Evolutionary conservation across 2,888 invertebrate species (phyloP), one percentile per base, ranked within the genome.

Genomic region (Lissocephala sabroskyi): DNA sequence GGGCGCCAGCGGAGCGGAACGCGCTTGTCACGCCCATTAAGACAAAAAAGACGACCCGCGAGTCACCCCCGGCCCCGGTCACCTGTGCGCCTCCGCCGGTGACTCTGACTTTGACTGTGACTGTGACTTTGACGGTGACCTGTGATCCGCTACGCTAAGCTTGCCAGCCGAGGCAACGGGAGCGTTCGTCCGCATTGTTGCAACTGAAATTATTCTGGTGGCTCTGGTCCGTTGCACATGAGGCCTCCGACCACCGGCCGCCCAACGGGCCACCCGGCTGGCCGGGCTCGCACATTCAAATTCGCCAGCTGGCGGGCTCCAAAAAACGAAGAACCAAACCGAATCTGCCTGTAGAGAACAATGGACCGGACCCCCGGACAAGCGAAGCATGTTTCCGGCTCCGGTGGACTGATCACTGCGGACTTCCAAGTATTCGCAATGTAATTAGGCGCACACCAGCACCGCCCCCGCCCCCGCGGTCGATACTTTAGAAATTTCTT

Each of bases 1-100:
- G 47, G 68, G 62, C 56, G 65, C 56, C 79, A 76, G 60, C 79
- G 51, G 45, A 76, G 74, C 76, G 76, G 59, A 76, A 62, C 76
- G 62, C 74, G 74, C 77, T 59, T 74, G 78, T 74, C 76, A 76
- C 76, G 76, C 78, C 76, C 76, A 74, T 78, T 78, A 76, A 73
- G 54, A 3, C 23, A 7, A 23, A n/a, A n/a, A n/a, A n/a, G n/a
- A n/a, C n/a, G n/a, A n/a, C n/a, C n/a, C n/a, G n/a, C n/a, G n/a
- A 7, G 23, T 7, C 7, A 23, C 23, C 23, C 23, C 23, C 23
- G 23, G 4, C 3, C 7, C 7, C 23, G 23, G 41, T 49, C 45
- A 45, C 45, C 3, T 3, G 16, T 3, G 17, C 23, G 40, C 3
- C 3, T 7, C 23, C 23, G 7, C 23, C 23, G 7, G 7, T 23